Percentiles rank a stretch among this genome's conserved stretches.
Conservation (phyloP, 2,888 invertebrate species). For the Ormyrus nitidulus region DNA sequence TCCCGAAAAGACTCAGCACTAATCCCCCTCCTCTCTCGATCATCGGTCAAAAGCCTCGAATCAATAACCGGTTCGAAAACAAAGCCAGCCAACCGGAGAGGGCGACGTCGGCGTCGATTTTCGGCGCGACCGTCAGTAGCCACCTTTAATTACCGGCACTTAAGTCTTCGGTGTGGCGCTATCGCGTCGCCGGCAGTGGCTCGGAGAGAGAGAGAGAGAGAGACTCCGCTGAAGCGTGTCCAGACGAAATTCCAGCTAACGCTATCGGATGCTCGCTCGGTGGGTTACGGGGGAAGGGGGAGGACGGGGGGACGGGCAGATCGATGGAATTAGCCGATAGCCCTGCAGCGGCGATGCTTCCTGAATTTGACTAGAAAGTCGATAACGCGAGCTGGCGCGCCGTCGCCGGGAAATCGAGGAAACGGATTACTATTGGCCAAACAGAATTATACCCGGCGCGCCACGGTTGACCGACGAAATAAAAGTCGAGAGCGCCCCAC, state of each 20-base stretch:
- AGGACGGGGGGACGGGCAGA: not conserved
- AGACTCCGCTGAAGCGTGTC: conserved; percentile 25
- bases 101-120: too few relatives aligned
- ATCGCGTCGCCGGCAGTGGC: conserved; percentile 15
- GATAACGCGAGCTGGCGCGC: conserved; percentile 46
- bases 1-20: too few relatives aligned
- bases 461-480: not conserved
- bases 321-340: conserved; percentile 56
- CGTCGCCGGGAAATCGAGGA: conserved; percentile 35
- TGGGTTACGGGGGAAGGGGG: not conserved
- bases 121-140: conserved; percentile 31
- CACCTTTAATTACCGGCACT: conserved; percentile 70
- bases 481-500: too few relatives aligned
- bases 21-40: too few relatives aligned
- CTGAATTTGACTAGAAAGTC: conserved; percentile 55
- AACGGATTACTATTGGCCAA: conserved; percentile 30
- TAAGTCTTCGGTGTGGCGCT: conserved; percentile 59
- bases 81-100: too few relatives aligned
- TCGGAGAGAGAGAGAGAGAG: conserved; percentile 30
- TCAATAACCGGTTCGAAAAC: too few relatives aligned
- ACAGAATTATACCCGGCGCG: conserved; percentile 37
- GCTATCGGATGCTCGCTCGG: conserved; percentile 23
- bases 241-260: conserved; percentile 37
- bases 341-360: conserved; percentile 20
- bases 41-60: too few relatives aligned